phyloP scores from a whole-genome alignment of 2,113 vertebrate species.

The Bufo gargarizans region DNA sequence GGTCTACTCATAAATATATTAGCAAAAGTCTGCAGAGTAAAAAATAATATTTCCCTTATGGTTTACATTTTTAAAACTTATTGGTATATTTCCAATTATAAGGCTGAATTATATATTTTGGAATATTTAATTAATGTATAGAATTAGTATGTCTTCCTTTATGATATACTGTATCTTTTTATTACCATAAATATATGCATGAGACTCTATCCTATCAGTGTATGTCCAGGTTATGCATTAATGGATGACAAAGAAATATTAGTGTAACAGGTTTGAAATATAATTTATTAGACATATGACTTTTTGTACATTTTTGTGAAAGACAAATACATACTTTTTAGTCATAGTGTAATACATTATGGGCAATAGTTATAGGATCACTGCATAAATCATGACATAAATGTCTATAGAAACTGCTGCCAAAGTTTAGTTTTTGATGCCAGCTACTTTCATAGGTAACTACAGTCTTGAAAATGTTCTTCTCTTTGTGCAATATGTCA shows the following conservation, averaged over 20 bases:
- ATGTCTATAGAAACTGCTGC: not conserved
- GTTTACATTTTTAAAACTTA: conserved; percentile 58
- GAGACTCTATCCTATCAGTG: conserved; percentile 14
- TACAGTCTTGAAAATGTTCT: not conserved
- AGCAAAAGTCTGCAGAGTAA: conserved; percentile 62
- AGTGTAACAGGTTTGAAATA: not conserved
- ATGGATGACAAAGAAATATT: conserved; percentile 1
- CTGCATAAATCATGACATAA: conserved; percentile 13
- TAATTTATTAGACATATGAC: not conserved
- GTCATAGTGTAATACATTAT: not conserved
- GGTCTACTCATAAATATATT: conserved; percentile 68
- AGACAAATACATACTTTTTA: conserved; percentile 1
- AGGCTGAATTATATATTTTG: conserved; percentile 66
- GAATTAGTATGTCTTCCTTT: conserved; percentile 64
- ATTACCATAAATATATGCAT: conserved; percentile 31
- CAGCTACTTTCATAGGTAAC: not conserved
- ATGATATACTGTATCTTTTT: conserved; percentile 36
- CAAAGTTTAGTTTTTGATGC: conserved; percentile 1
- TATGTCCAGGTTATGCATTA: not conserved
- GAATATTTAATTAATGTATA: conserved; percentile 67
- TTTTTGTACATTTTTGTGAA: conserved; percentile 18
- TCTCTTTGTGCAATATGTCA: not conserved
- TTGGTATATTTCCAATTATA: conserved; percentile 61
- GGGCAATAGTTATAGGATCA: not conserved
- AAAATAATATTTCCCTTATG: conserved; percentile 62